phyloP scores from a whole-genome alignment of 2,797 vertebrate genomes.

The Tangara arthus region DNA sequence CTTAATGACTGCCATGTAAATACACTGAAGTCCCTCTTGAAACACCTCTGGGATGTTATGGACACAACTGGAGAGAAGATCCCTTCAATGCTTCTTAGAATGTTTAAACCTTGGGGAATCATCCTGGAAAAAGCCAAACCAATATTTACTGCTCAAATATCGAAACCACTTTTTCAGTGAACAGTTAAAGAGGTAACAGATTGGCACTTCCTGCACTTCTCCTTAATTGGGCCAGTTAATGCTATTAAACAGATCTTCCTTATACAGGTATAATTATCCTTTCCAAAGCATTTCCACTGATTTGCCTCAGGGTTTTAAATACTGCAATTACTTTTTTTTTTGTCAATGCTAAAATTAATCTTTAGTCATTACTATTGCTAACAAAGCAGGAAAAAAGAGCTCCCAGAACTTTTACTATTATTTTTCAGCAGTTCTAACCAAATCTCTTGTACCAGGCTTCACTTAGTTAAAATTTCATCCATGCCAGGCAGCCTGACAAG shows the following conservation, averaged over 20 bases:
- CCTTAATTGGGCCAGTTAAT: slow-evolving; percentile 54
- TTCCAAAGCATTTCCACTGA: slow-evolving; percentile 57
- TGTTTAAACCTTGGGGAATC: neutral
- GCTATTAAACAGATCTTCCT: slow-evolving; percentile 52
- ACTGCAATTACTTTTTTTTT: slow-evolving; percentile 30
- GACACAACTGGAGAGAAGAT: neutral
- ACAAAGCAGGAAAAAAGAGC: slow-evolving; percentile 8
- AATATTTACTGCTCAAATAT: neutral
- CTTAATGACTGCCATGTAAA: fast-evolving
- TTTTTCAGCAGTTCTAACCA: slow-evolving; percentile 10
- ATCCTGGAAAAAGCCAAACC: neutral
- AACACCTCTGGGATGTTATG: neutral
- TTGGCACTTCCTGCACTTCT: neutral
- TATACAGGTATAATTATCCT: slow-evolving; percentile 56
- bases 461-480: slow-evolving; percentile 22
- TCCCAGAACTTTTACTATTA: neutral
- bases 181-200: slow-evolving; percentile 32
- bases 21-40: fast-evolving
- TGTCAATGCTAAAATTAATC: slow-evolving; percentile 54
- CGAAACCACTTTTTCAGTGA: slow-evolving; percentile 1
- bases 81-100: neutral
- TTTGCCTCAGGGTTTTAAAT: slow-evolving; percentile 51
- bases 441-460: neutral
- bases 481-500: neutral
- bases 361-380: slow-evolving; percentile 18